Base-by-base conservation (phyloP, 2,888 invertebrate species). In the Agrochola macilenta region DNA sequence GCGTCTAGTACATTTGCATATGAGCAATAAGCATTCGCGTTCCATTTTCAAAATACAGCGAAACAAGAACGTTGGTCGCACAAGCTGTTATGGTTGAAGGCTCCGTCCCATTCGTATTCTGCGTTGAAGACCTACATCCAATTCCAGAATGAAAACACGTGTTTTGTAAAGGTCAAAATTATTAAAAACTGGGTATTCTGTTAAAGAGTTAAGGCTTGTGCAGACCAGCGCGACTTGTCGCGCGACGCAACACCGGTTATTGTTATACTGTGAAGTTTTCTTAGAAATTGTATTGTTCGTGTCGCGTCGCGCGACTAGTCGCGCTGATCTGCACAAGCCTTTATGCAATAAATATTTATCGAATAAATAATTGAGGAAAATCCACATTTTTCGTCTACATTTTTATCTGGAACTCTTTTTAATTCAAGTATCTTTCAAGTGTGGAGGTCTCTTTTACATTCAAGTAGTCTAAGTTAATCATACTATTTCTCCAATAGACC, bases 41-140 rank as follows among this genome's bases (percentile, higher is more conserved):
- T 76, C 39, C 46, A 69, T 76, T 81, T 64, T 63, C n/a, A 68
- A 81, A 70, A 70, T 46, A 64, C 39, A 68, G 43, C 35, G 12
- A 60, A 70, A 49, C n/a, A 35, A 39, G 46, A 46, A 61, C 43
- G 57, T 69, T 81, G 30, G 43, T 69, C 30, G 57, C 46, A 52
- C 26, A 65, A 63, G 43, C 52, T 72, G 23, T 39, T 52, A 83
- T 70, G 66, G 79, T 60, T 83, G 54, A 63, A 71, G 30, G n/a
- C 14, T 58, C 46, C 11, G 17, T 43, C 5, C 54, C 66, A 43
- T 84, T 80, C 49, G 69, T 64, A 76, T 64, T 76, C 20, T 3
- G 7, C 63, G 57, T 72, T 68, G 8, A 57, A 68, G 9, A n/a
- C 63, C 8, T 70, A 57, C 69, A 14, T 49, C 35, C 11, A 66